Evolutionary conservation across 2,113 vertebrate genomes (phyloP), one percentile per base, ranked within the genome.

Genomic region (Manacus vitellinus): DNA sequence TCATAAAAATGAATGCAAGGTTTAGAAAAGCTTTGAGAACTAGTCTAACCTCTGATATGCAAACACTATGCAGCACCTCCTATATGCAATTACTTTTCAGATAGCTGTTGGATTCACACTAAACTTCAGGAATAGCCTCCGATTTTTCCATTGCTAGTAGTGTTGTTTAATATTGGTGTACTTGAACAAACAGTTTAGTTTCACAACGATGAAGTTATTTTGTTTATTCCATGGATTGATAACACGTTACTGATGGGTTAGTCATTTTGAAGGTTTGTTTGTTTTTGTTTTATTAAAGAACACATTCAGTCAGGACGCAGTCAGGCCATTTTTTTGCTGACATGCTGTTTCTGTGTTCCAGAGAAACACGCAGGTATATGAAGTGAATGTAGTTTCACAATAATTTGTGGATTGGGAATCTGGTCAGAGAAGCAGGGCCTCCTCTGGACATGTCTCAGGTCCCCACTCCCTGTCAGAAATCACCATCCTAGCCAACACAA

Each of bases 131-230:
- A 67, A 23, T 1, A 54, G 20, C 23, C 27, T 55, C 65, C 9
- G 10, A 10, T 51, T 74, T 61, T 66, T 44, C 39, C 51, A 4
- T 58, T 91, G 51, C 15, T 58, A 70, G 52, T 52, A 11, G 11
- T n/a, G 39, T 44, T 6, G 1, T 31, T 54, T 58, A 13, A 5
- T 31, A 54, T 4, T 0, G 2, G 8, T 16, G 25, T 52, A 66
- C 30, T 55, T 77, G 61, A 85, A 31, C 28, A 46, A 58, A 71
- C 14, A 12, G 12, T 63, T 66, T 37, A n/a, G 24, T 33, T 85
- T 82, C 58, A 82, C 20, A 84, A 43, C 31, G 92, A 1, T 44
- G 5, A 62, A 78, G 4, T 78, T 35, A 25, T 14, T 81, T 17
- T 35, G 11, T 65, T 93, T 67, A 62, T 75, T 71, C 56, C 1